Base-by-base conservation (phyloP, 2,797 vertebrate species). In the Cuniculus paca region DNA sequence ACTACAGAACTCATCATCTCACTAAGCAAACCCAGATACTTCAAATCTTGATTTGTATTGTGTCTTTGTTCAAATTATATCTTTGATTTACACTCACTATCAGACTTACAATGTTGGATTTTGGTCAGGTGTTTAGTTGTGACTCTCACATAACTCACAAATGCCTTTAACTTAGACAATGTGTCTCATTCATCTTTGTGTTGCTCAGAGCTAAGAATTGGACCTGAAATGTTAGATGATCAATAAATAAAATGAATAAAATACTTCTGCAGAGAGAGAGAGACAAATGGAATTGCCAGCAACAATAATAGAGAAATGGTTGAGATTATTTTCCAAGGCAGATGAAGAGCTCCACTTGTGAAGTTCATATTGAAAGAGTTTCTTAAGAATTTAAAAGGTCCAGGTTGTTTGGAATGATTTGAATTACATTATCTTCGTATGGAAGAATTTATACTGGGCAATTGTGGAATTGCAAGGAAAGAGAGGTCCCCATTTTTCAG, bases 211-310 rank as follows among this genome's bases (percentile, higher is more conserved):
- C 42, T 79, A 50, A 31, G 70, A 95, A 58, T 1, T 81, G 34
- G 24, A 17, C 56, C 22, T 85, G 65, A 91, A 61, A 80, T 83
- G 34, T 68, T 86, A 89, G 31, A 54, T 74, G 77, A 89, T 83
- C 61, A 86, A 39, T 94, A 83, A 86, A 34, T 45, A 39, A 63
- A 90, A 93, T 56, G 36, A 82, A 90, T 26, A 34, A 58, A 86
- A 86, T 95, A 72, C 84, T 36, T 19, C 13, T 79, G 10, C 31
- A 83, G 75, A 94, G 54, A 74, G 45, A 14, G 54, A 72, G 36
- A 87, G 79, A 89, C 2, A 84, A 48, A 79, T 74, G 83, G 56
- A 88, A 74, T 75, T 63, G 68, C 60, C 78, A 74, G 22, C n/a
- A 63, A 28, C 10, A 81, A 68, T 36, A 61, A 28, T 17, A 50